Percentiles rank a stretch among this genome's conserved stretches.
These are phyloP conservation scores for Andrena cerasifolii DNA, from an alignment of 1,140 invertebrate genomes.

Conservation along the genomic window DNA sequence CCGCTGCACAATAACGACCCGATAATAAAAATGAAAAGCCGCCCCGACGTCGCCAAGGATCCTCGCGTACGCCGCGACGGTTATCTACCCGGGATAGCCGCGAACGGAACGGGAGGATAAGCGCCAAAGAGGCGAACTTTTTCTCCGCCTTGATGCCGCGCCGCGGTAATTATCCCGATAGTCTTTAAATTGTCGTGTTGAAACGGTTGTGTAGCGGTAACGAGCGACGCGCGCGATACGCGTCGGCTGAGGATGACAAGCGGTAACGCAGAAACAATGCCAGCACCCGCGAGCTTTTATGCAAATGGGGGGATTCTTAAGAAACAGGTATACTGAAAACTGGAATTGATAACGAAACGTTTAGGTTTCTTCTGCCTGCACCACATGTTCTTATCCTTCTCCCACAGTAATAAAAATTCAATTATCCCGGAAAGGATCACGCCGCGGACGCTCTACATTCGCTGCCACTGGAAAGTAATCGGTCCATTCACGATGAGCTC, in stretches of 20 bases:
- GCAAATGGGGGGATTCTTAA: too few relatives aligned
- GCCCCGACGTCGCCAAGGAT: not conserved
- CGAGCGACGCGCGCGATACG: not conserved
- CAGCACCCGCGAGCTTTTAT: too few relatives aligned
- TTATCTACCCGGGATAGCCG: not conserved
- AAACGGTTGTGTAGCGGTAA: not conserved
- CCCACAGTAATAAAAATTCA: constrained; percentile 5
- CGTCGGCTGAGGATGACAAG: not conserved
- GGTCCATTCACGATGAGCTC: not conserved
- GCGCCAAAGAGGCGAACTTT: not conserved
- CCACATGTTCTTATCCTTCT: too few relatives aligned
- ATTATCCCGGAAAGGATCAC: not conserved
- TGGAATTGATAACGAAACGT: too few relatives aligned
- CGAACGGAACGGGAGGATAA: not conserved
- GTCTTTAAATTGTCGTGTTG: not conserved
- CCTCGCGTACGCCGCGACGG: too few relatives aligned
- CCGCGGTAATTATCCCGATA: not conserved
- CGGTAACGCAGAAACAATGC: not conserved
- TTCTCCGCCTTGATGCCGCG: not conserved
- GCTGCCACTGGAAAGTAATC: constrained; percentile 17
- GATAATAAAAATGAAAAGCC: constrained; percentile 61
- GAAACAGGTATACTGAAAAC: too few relatives aligned
- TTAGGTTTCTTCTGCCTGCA: too few relatives aligned
- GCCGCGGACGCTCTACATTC: constrained; percentile 8
- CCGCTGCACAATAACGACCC: constrained; percentile 43